Conservation (phyloP, 2,888 invertebrate genomes). For the Parochlus steinenii region DNA sequence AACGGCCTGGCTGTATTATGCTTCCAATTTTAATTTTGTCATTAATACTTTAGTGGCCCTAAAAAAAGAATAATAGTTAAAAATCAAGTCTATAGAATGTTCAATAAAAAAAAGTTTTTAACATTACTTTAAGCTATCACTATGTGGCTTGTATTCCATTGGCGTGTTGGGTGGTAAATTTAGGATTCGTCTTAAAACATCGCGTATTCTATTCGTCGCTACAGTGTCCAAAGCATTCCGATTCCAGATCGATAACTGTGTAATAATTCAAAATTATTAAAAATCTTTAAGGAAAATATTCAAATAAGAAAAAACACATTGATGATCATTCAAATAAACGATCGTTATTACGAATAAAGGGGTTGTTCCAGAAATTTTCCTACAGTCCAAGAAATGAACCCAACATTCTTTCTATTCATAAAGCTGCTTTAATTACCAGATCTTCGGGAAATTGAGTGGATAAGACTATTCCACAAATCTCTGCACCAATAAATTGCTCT, state of each 20-base stretch:
- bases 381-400: no score
- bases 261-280: no score
- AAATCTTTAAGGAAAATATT: no score
- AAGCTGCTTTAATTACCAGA: no score
- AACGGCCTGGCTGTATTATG: no score
- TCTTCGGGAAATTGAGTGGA: constrained; percentile 64
- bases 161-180: constrained; percentile 84
- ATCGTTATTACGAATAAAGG: no score
- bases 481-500: constrained; percentile 96
- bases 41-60: constrained; percentile 13
- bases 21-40: no score
- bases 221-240: constrained; percentile 79
- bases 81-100: background rate
- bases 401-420: no score
- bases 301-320: no score
- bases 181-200: constrained; percentile 84
- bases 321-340: no score
- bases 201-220: constrained; percentile 81
- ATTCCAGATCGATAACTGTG: constrained; percentile 94
- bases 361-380: no score
- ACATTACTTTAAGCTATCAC: constrained; percentile 61
- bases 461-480: constrained; percentile 95
- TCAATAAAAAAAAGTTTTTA: constrained; percentile 11
- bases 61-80: background rate
- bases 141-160: constrained; percentile 86